Evolutionary conservation across 2,797 vertebrate species (phyloP).

Genomic region (Sebastes glaucus): DNA sequence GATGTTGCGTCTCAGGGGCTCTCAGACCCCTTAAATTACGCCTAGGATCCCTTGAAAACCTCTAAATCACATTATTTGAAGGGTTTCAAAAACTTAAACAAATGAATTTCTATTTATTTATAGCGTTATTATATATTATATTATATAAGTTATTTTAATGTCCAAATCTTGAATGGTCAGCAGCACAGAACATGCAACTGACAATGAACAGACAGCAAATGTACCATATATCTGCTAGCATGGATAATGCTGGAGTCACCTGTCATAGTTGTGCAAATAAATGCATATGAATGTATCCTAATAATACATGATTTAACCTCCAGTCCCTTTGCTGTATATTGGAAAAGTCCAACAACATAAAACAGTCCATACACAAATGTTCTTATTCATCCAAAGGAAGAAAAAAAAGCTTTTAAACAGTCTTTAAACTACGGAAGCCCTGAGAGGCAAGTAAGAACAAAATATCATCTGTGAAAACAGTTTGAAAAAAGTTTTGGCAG

Average conservation of each 20-base stretch:
- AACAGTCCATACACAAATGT: background rate
- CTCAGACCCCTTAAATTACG: background rate
- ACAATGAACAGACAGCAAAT: background rate
- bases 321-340: background rate
- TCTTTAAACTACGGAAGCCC: background rate
- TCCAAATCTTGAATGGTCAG: background rate
- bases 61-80: background rate
- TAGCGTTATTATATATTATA: no score
- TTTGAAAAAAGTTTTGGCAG: background rate
- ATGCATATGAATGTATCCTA: background rate
- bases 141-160: background rate
- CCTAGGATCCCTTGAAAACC: background rate
- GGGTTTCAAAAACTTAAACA: background rate
- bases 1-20: background rate
- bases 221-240: background rate
- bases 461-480: background rate
- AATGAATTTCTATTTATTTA: background rate
- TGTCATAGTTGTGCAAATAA: background rate
- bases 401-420: no score
- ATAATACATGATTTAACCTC: background rate
- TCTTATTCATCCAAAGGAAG: no score
- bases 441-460: background rate
- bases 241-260: background rate
- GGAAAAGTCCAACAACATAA: background rate
- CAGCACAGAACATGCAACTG: background rate